A percentile compares a stretch with the other conserved stretches of the same genome.
Evolutionary conservation across 1,140 invertebrate species (phyloP).

Genomic region (Nylanderia fulva): DNA sequence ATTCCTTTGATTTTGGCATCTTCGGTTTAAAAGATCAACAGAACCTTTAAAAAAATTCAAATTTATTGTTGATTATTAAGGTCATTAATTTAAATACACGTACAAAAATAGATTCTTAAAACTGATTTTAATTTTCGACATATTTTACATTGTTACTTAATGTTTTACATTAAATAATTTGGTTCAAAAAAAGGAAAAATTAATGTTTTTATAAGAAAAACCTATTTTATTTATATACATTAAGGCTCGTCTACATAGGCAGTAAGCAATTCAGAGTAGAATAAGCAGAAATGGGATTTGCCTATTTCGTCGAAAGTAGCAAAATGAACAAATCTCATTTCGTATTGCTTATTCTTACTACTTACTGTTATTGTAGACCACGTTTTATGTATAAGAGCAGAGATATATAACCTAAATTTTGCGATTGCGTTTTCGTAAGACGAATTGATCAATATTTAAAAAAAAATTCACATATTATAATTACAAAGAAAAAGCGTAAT

Average conservation of each 20-base stretch:
- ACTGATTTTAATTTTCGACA: not conserved
- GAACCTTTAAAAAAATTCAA: not conserved
- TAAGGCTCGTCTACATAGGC: too few relatives aligned
- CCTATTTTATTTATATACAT: too few relatives aligned
- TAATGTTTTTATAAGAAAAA: not conserved
- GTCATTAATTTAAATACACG: not conserved
- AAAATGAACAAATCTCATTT: too few relatives aligned
- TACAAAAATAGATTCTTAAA: not conserved
- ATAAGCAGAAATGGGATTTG: too few relatives aligned
- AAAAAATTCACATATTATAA: not conserved
- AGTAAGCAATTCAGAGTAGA: too few relatives aligned
- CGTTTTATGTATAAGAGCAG: too few relatives aligned
- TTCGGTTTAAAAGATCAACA: conserved; percentile 3
- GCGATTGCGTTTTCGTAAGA: not conserved
- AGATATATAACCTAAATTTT: conserved; percentile 29
- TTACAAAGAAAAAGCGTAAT: not conserved
- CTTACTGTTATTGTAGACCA: too few relatives aligned
- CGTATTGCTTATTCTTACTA: too few relatives aligned
- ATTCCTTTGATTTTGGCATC: conserved; percentile 82
- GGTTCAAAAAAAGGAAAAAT: not conserved
- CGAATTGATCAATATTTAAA: not conserved
- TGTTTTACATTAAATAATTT: not conserved
- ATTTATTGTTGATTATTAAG: not conserved
- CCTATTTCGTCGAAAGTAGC: too few relatives aligned
- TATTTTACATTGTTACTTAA: not conserved